These are phyloP conservation scores for Cerastis leucographa DNA, from an alignment of 2,888 invertebrate species.

Conservation along the genomic window DNA sequence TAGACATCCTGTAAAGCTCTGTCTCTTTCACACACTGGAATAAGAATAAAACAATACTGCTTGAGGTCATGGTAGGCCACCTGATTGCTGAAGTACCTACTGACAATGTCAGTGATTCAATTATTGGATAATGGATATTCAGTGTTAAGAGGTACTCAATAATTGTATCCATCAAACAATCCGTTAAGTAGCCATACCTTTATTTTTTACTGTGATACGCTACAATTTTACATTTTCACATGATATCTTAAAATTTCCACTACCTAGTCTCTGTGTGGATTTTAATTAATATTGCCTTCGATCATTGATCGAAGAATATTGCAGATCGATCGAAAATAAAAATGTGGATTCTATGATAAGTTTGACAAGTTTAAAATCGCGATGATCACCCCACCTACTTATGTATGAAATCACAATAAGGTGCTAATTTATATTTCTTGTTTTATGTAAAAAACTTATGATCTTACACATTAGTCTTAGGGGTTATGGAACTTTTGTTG, in stretches of 20 bases:
- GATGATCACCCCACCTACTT: not conserved
- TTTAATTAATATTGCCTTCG: no score
- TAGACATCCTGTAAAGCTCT: no score
- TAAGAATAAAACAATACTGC: no score
- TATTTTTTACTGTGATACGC: not conserved
- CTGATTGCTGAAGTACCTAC: constrained; percentile 7
- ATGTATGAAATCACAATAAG: constrained; percentile 49
- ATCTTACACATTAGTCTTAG: not conserved
- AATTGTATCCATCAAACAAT: constrained; percentile 1
- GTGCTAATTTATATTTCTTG: constrained; percentile 33
- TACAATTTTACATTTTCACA: not conserved
- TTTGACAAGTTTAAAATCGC: constrained; percentile 4
- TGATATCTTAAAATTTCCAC: not conserved
- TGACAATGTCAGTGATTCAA: not conserved
- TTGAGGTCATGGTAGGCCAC: no score
- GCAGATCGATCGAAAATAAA: not conserved
- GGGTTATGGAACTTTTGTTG: not conserved
- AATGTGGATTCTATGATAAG: not conserved
- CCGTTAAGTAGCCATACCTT: not conserved
- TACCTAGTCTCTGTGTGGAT: not conserved
- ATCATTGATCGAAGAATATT: no score
- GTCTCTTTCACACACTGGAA: no score
- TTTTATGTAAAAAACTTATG: not conserved
- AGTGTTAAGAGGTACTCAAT: constrained; percentile 10
- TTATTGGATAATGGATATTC: not conserved